phyloP scores from a whole-genome alignment of 2,113 vertebrate genomes.

The Oceanodroma tethys region DNA sequence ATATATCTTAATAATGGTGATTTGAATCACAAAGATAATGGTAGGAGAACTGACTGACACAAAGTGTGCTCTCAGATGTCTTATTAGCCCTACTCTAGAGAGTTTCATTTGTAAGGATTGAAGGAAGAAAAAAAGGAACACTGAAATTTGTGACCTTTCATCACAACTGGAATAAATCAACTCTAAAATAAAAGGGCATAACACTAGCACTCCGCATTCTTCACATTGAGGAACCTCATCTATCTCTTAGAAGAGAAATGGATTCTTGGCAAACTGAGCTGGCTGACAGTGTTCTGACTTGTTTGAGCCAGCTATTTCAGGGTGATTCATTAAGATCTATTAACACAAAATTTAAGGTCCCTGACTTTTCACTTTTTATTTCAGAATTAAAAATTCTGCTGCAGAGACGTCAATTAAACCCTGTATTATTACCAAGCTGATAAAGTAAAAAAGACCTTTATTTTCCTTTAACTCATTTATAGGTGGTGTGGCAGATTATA shows the following conservation, averaged over 20 bases:
- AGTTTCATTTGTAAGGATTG: conserved; percentile 15
- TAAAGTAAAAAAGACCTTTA: conserved; percentile 25
- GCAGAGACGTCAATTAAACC: conserved; percentile 69
- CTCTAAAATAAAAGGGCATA: conserved; percentile 39
- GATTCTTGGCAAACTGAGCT: conserved; percentile 65
- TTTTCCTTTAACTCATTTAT: conserved; percentile 36
- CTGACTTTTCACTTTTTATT: conserved; percentile 68
- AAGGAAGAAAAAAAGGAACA: conserved; percentile 6
- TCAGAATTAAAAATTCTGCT: conserved; percentile 69
- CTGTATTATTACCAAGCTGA: conserved; percentile 56
- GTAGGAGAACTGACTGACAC: background rate
- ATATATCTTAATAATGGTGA: background rate
- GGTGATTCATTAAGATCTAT: conserved; percentile 69
- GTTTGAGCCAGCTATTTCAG: conserved; percentile 72
- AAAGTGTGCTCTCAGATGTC: background rate
- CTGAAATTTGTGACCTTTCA: conserved; percentile 45
- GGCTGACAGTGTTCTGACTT: conserved; percentile 51
- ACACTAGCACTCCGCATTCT: conserved; percentile 7
- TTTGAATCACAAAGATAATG: background rate
- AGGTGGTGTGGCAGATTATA: background rate
- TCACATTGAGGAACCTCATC: conserved; percentile 29
- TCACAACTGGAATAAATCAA: conserved; percentile 49
- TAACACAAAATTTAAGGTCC: conserved; percentile 71
- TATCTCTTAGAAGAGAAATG: conserved; percentile 30
- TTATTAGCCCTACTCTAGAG: background rate